phyloP scores from a whole-genome alignment of 1,140 invertebrate species.

The Listronotus oregonensis region DNA sequence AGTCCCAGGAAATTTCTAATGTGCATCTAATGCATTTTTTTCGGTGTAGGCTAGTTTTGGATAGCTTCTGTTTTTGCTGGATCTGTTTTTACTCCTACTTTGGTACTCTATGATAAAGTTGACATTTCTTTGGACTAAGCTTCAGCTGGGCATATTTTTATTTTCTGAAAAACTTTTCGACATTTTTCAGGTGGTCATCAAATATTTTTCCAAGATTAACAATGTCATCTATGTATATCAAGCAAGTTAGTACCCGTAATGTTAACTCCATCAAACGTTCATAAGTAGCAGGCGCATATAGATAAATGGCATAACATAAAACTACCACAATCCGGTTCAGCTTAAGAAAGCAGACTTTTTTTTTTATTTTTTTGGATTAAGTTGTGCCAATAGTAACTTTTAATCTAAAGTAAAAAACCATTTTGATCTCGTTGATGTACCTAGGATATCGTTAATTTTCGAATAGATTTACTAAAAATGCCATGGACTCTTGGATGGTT shows the following conservation, averaged over 20 bases:
- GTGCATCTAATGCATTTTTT: constrained; percentile 16
- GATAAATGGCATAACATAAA: constrained; percentile 52
- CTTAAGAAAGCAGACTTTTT: constrained; percentile 46
- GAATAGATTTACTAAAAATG: background rate
- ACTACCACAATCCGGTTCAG: constrained; percentile 44
- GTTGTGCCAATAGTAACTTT: too few relatives aligned
- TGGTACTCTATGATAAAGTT: constrained; percentile 46
- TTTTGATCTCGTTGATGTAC: too few relatives aligned
- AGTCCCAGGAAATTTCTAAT: constrained; percentile 46
- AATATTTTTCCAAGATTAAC: too few relatives aligned
- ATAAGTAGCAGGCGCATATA: constrained; percentile 44
- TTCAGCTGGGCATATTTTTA: constrained; percentile 49
- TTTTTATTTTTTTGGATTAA: background rate
- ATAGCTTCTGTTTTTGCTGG: constrained; percentile 51
- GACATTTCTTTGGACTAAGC: constrained; percentile 53
- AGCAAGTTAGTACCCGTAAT: constrained; percentile 26
- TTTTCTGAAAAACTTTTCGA: constrained; percentile 50
- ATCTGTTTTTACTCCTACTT: background rate
- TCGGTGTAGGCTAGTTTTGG: constrained; percentile 13
- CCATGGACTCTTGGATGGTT: too few relatives aligned
- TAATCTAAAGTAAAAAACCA: too few relatives aligned
- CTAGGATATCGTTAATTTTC: too few relatives aligned
- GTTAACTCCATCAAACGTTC: constrained; percentile 41
- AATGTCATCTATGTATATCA: constrained; percentile 54
- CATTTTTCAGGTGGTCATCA: too few relatives aligned